These are phyloP conservation scores for Leptosomus discolor DNA, from an alignment of 2,113 vertebrate genomes.

Conservation along the genomic window DNA sequence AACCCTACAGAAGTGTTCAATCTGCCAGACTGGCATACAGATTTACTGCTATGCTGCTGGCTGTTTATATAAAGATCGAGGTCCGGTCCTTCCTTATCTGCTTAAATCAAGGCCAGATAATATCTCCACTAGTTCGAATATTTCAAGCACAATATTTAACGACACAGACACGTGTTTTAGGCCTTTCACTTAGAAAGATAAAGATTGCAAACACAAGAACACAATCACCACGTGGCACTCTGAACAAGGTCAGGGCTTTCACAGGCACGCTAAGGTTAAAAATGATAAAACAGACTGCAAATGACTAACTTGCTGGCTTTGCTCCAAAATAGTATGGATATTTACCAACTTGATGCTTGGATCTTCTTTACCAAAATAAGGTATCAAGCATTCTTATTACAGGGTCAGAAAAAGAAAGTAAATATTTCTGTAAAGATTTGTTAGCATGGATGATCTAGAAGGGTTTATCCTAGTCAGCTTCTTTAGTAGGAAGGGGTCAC, in stretches of 20 bases:
- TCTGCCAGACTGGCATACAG: background rate
- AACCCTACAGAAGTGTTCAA: background rate
- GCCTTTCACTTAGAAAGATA: slow-evolving; percentile 17
- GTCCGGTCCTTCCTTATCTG: background rate
- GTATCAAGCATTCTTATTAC: background rate
- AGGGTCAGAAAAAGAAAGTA: background rate
- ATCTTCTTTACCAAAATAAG: background rate
- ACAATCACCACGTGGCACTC: background rate
- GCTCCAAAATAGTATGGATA: background rate
- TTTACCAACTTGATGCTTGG: background rate
- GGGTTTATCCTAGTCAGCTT: background rate
- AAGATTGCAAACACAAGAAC: background rate
- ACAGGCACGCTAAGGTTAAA: background rate
- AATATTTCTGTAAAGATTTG: background rate
- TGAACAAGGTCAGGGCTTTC: background rate
- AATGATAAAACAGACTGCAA: background rate
- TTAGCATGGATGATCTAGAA: background rate
- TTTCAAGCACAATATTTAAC: background rate
- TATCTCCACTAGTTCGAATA: background rate
- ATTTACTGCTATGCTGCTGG: background rate
- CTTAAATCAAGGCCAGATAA: background rate
- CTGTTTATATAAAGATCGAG: background rate
- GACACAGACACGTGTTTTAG: background rate
- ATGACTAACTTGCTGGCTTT: background rate
- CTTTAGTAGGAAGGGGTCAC: background rate